Evolutionary conservation across 2,113 vertebrate species (phyloP), one percentile per base, ranked within the genome.

Genomic region (Condylura cristata): DNA sequence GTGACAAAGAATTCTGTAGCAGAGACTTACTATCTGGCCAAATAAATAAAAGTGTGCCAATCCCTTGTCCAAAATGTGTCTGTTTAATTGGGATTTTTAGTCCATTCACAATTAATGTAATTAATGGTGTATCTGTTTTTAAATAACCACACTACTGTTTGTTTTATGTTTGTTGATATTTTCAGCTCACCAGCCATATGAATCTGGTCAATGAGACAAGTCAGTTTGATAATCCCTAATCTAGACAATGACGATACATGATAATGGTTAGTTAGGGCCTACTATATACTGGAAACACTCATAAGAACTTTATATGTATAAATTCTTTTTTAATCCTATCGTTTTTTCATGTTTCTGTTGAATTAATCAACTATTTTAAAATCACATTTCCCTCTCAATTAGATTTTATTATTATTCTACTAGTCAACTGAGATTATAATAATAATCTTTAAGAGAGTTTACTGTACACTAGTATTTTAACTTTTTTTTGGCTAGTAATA

Each of bases 51-150:
- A 10, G 18, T 72, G 84, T 84, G 8, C 46, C 34, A 66, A 5
- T 9, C 34, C 10, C 24, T 75, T 89, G 6, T 61, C 9, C 30
- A 63, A 44, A 75, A 12, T 30, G 17, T 72, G 7, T 16, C 66
- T 66, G 14, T 85, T 86, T 94, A 89, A 56, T 56, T 94, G 24
- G 30, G 74, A 53, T 68, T 44, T 85, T 68, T 89, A 80, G 44
- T 39, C 39, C 18, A 89, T 66, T 86, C 17, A 30, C 22, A 72
- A 46, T 95, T 90, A 82, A 68, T 87, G 16, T 37, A 95, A 63
- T 78, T 88, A 58, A 20, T 34, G 16, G 9, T 58, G 3, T 32
- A 65, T 44, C 30, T 26, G 6, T 8, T 8, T 72, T 88, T 93
- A 88, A 91, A 58, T 63, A 70, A 24, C 41, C 53, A 44, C 66